Percentiles rank a stretch among this genome's conserved stretches.
phyloP scores from a whole-genome alignment of 2,113 vertebrate species.

The Mustela nigripes region DNA sequence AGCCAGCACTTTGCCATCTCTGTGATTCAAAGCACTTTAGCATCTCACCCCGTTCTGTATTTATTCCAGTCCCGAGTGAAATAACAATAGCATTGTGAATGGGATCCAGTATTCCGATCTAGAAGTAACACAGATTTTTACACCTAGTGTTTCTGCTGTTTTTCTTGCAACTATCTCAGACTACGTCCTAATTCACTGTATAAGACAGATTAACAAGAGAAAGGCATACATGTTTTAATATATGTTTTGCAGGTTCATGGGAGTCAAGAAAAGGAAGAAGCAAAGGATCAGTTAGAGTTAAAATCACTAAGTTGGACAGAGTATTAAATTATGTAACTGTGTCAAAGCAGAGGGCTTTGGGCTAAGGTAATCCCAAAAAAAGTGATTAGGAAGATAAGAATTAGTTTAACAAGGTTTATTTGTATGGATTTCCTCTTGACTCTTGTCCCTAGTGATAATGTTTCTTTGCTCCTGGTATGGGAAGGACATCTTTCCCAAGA shows the following conservation, averaged over 20 bases:
- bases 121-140: background rate
- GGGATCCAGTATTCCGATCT: background rate
- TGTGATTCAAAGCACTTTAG: background rate
- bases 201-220: background rate
- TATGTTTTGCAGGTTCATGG: background rate
- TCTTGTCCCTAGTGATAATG: background rate
- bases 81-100: background rate
- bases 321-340: background rate
- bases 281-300: background rate
- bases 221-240: background rate
- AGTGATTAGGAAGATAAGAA: background rate
- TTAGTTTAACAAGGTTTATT: background rate
- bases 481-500: background rate
- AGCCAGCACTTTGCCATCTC: background rate
- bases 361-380: background rate
- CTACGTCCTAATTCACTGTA: background rate
- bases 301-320: background rate
- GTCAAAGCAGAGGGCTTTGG: background rate
- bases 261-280: background rate
- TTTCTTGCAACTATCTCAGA: background rate
- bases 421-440: background rate
- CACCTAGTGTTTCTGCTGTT: background rate
- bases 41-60: background rate
- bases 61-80: background rate
- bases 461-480: background rate